phyloP scores from a whole-genome alignment of 1,140 invertebrate genomes.

The Megalonaias nervosa region DNA sequence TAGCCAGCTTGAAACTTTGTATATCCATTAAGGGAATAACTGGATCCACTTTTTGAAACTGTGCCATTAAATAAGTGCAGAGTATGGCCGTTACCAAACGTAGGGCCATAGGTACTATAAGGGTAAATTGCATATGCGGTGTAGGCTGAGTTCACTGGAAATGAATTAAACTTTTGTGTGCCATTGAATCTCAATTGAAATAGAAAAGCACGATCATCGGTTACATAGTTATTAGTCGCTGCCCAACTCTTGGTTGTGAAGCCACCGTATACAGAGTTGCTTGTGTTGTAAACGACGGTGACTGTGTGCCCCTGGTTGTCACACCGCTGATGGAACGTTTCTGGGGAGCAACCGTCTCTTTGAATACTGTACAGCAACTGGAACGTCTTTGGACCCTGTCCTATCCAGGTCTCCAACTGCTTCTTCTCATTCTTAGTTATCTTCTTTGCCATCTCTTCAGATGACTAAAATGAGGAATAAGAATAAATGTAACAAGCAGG shows the following conservation, averaged over 20 bases:
- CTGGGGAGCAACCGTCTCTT: slow-evolving; percentile 21
- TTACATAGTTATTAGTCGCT: not conserved
- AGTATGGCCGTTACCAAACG: slow-evolving; percentile 24
- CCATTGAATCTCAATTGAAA: slow-evolving; percentile 15
- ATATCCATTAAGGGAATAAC: not conserved
- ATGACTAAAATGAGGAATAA: no score
- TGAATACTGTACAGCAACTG: slow-evolving; percentile 27
- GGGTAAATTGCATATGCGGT: not conserved
- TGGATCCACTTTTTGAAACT: not conserved
- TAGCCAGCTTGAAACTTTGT: not conserved
- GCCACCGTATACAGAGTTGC: slow-evolving; percentile 34
- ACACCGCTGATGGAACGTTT: slow-evolving; percentile 31
- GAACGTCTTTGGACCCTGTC: slow-evolving; percentile 10
- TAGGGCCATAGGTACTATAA: slow-evolving; percentile 2
- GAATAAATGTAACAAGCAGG: no score
- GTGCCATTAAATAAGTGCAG: slow-evolving; percentile 15
- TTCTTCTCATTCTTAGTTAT: not conserved
- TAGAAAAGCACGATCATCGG: slow-evolving; percentile 33
- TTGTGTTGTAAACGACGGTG: slow-evolving; percentile 28
- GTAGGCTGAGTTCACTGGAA: not conserved
- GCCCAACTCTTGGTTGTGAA: slow-evolving; percentile 24
- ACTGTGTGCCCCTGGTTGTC: slow-evolving; percentile 34
- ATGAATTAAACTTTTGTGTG: not conserved
- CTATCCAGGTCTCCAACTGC: slow-evolving; percentile 13
- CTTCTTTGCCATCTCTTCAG: no score